These are phyloP conservation scores for Numenius arquata DNA, from an alignment of 2,113 vertebrate genomes.

Conservation along the genomic window DNA sequence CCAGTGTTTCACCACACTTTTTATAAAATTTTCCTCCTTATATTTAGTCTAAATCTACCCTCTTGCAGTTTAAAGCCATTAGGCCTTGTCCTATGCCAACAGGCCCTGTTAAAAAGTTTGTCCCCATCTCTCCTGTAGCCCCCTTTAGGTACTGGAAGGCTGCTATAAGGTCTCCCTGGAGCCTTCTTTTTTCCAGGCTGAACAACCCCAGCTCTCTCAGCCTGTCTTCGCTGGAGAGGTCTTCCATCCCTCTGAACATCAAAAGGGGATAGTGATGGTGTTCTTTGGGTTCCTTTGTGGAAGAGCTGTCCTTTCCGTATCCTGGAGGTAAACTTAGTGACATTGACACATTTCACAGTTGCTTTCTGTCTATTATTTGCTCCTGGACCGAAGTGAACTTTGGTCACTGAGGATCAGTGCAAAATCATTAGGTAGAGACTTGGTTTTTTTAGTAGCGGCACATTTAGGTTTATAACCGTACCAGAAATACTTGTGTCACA, in stretches of 20 bases:
- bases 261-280: background rate
- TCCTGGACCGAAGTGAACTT: background rate
- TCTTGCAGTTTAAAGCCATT: background rate
- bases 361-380: background rate
- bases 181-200: background rate
- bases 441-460: background rate
- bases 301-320: background rate
- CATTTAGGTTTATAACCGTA: background rate
- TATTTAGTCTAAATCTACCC: background rate
- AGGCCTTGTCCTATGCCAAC: background rate
- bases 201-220: background rate
- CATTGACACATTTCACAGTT: background rate
- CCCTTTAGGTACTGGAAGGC: background rate
- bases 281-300: background rate
- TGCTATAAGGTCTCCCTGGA: accelerated
- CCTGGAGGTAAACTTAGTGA: background rate
- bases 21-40: background rate
- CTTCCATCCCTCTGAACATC: background rate
- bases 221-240: background rate
- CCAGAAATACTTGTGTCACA: background rate
- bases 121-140: background rate
- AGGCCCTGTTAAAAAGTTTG: background rate
- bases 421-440: background rate
- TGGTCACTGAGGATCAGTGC: background rate
- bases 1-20: background rate